Evolutionary conservation across 53 echinoderm and acorn worm genomes (phyloP).

Genomic region (Glandiceps talaboti): DNA sequence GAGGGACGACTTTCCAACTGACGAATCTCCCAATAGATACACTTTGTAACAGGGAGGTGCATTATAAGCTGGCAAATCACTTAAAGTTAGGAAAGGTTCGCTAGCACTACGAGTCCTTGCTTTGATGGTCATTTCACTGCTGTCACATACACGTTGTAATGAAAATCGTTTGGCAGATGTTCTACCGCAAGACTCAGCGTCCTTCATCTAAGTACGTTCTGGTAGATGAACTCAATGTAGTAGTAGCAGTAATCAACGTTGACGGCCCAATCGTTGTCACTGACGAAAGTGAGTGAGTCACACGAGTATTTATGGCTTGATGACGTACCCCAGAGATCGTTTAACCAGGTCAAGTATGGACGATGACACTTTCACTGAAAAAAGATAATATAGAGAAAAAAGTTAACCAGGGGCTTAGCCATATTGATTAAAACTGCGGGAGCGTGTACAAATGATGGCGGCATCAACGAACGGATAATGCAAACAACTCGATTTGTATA

Average conservation of each 20-base stretch:
- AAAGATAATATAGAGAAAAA: no score
- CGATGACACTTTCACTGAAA: no score
- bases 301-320: neutral
- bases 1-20: conserved; percentile 83
- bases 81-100: conserved; percentile 63
- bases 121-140: neutral
- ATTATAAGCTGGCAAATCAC: conserved; percentile 39
- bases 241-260: neutral
- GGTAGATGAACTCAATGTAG: neutral
- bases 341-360: no score
- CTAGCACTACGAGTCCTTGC: conserved; percentile 56
- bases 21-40: conserved; percentile 59
- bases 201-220: neutral
- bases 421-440: no score
- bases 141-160: neutral
- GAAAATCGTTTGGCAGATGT: neutral
- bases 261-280: neutral
- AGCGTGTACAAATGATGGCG: no score
- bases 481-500: no score
- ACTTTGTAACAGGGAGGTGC: conserved; percentile 40
- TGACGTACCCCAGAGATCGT: no score
- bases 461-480: no score
- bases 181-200: neutral
- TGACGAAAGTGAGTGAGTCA: neutral
- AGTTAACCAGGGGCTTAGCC: no score